Percentiles rank a stretch among this genome's conserved stretches.
Conservation (phyloP, 2,797 vertebrate species). For the Hemitrygon akajei region DNA sequence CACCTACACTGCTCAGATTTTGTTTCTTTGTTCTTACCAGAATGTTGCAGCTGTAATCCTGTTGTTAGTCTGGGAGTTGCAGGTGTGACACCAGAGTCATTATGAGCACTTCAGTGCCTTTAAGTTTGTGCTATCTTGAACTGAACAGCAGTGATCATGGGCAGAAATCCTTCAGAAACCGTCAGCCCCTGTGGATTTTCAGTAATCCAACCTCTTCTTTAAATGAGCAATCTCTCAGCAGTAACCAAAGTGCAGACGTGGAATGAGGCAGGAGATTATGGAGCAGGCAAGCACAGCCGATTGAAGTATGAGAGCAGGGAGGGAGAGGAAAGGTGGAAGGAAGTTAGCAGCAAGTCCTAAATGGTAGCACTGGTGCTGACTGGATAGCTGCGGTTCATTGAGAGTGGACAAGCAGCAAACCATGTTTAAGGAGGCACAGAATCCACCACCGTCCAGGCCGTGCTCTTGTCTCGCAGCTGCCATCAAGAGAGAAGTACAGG, state of each 20-base stretch:
- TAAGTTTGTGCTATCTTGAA: too few species aligned
- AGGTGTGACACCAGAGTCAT: not conserved
- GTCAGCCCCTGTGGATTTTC: not conserved
- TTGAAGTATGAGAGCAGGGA: not conserved
- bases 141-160: not conserved
- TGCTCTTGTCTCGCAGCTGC: too few species aligned
- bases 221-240: not conserved
- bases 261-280: not conserved
- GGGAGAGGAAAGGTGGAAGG: not conserved
- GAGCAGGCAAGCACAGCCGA: too few species aligned
- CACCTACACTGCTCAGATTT: not conserved
- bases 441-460: too few species aligned
- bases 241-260: not conserved
- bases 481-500: too few species aligned
- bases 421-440: too few species aligned
- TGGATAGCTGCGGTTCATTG: not conserved
- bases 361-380: not conserved
- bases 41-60: not conserved
- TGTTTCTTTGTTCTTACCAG: not conserved
- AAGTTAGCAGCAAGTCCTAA: not conserved
- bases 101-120: not conserved
- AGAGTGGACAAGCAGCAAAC: too few species aligned
- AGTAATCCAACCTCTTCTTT: not conserved
- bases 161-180: too few species aligned
- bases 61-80: not conserved